Percentiles rank a stretch among this genome's conserved stretches.
These are phyloP conservation scores for Oryzias javanicus DNA, from an alignment of 2,113 vertebrate species.

Conservation along the genomic window DNA sequence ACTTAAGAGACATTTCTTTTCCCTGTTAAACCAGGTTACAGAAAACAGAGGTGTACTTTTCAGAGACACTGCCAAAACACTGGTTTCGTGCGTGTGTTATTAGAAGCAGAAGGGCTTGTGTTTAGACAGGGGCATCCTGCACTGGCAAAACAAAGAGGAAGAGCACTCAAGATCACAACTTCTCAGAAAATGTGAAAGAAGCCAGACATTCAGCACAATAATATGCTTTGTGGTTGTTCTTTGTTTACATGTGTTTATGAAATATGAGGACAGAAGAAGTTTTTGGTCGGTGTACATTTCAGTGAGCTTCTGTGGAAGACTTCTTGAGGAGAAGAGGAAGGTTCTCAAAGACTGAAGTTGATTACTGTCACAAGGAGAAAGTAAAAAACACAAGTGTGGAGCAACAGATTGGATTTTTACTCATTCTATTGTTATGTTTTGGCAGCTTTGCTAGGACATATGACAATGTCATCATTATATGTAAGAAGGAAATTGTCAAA, in stretches of 20 bases:
- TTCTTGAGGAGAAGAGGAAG: slow-evolving; percentile 5
- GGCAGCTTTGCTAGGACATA: no score
- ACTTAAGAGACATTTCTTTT: slow-evolving; percentile 4
- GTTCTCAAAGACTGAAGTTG: slow-evolving; percentile 27
- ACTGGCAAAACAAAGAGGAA: slow-evolving; percentile 35
- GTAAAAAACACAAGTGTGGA: neutral
- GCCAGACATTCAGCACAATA: slow-evolving; percentile 41
- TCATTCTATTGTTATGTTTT: neutral
- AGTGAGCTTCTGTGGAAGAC: slow-evolving; percentile 11
- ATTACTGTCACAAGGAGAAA: neutral
- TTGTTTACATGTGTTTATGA: slow-evolving; percentile 30
- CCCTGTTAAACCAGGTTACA: slow-evolving; percentile 36
- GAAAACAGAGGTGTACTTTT: slow-evolving; percentile 37
- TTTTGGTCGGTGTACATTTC: slow-evolving; percentile 18
- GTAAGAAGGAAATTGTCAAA: no score
- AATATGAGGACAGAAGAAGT: slow-evolving; percentile 14
- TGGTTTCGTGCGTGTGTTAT: slow-evolving; percentile 34
- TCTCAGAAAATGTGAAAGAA: slow-evolving; percentile 37
- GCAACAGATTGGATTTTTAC: neutral
- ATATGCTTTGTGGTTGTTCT: slow-evolving; percentile 28
- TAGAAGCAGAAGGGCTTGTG: slow-evolving; percentile 39
- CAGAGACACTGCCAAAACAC: slow-evolving; percentile 35
- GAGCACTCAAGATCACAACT: slow-evolving; percentile 19
- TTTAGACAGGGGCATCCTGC: slow-evolving; percentile 70
- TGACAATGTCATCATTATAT: no score